Evolutionary conservation across 2,797 vertebrate genomes (phyloP).

Genomic region (Orestias chungarensis): DNA sequence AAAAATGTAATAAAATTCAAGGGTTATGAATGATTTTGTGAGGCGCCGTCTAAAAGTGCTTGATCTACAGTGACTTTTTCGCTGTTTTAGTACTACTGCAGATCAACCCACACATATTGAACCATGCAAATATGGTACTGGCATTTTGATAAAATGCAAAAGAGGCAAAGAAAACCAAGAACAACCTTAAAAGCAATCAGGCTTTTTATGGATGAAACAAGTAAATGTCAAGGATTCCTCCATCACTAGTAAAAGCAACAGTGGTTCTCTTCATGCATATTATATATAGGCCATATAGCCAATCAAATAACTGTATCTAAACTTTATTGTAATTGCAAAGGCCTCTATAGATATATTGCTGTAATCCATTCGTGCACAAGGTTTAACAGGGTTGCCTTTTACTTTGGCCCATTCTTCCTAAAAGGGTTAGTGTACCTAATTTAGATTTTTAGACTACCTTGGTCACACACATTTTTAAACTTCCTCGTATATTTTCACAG

Average conservation of each 20-base stretch:
- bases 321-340: conserved; percentile 65
- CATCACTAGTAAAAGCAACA: neutral
- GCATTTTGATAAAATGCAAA: conserved; percentile 1
- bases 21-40: neutral
- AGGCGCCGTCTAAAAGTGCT: neutral
- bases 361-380: conserved; percentile 59
- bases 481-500: too few relatives aligned
- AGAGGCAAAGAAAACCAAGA: neutral
- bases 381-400: too few relatives aligned
- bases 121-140: neutral
- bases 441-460: neutral
- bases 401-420: neutral
- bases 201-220: neutral
- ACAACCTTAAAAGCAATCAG: neutral
- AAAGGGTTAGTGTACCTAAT: neutral
- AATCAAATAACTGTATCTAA: conserved; percentile 55
- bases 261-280: conserved; percentile 17
- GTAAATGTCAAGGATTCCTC: neutral
- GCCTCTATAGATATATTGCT: conserved; percentile 58
- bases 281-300: conserved; percentile 39
- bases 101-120: neutral
- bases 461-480: neutral
- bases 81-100: neutral
- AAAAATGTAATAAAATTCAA: neutral
- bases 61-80: neutral